Percentiles rank a stretch among this genome's conserved stretches.
These are phyloP conservation scores for Silvanus unidentatus DNA, from an alignment of 2,888 invertebrate species.

Conservation along the genomic window DNA sequence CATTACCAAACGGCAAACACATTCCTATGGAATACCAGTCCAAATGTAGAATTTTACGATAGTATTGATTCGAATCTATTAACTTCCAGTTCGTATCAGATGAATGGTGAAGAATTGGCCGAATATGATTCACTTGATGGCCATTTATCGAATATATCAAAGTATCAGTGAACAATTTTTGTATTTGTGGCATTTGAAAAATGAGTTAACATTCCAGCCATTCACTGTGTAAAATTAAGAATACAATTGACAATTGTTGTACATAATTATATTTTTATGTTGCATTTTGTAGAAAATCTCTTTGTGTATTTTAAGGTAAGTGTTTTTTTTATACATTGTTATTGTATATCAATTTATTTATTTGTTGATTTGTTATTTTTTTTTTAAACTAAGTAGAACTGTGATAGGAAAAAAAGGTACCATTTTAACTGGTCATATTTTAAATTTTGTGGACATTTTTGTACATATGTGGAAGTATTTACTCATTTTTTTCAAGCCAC, in stretches of 20 bases:
- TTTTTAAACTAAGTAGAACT: constrained; percentile 39
- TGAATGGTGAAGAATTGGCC: constrained; percentile 51
- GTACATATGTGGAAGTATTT: too few species aligned
- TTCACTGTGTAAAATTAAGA: too few species aligned
- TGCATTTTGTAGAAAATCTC: constrained; percentile 1
- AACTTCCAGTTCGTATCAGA: constrained; percentile 46
- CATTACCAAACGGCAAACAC: constrained; percentile 49
- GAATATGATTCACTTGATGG: constrained; percentile 55
- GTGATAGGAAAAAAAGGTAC: constrained; percentile 29
- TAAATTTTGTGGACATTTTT: too few species aligned
- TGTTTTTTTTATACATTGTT: neutral
- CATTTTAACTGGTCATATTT: too few species aligned
- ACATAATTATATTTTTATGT: neutral
- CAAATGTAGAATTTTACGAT: constrained; percentile 54
- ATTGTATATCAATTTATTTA: constrained; percentile 10
- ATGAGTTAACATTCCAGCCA: too few species aligned
- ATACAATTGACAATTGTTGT: constrained; percentile 6
- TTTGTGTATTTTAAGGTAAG: constrained; percentile 7
- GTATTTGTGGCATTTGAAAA: constrained; percentile 7
- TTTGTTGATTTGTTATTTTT: constrained; percentile 15
- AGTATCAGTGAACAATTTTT: constrained; percentile 14
- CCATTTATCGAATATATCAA: constrained; percentile 34
- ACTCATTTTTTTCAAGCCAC: too few species aligned
- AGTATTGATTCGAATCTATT: constrained; percentile 56
- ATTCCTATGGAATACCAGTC: constrained; percentile 51